A percentile compares a stretch with the other conserved stretches of the same genome.
Conservation (phyloP, 23 tunicate species). For the Ascidia mentula region DNA sequence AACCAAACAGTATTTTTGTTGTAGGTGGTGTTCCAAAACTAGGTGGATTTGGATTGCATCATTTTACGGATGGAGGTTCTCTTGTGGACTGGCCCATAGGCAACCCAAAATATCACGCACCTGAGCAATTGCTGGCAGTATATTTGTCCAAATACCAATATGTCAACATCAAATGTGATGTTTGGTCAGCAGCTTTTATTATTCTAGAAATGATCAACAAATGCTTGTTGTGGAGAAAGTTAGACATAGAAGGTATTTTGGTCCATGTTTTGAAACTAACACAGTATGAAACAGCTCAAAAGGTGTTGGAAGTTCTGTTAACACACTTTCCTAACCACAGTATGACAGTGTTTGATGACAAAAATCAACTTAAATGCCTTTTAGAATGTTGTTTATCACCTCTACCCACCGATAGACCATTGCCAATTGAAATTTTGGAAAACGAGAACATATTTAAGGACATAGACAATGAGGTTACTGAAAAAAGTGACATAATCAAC, state of each 20-base stretch:
- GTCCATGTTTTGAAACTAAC: constrained; percentile 35
- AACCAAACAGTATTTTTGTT: constrained; percentile 60
- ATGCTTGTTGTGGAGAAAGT: constrained; percentile 29
- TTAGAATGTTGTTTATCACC: background rate
- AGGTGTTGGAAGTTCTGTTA: constrained; percentile 7
- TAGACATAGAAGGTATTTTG: constrained; percentile 27
- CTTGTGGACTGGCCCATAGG: constrained; percentile 62
- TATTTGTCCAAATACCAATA: background rate
- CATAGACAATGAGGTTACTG: background rate
- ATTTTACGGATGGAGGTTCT: constrained; percentile 73
- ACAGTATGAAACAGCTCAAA: constrained; percentile 20
- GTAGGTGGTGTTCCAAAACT: constrained; percentile 41
- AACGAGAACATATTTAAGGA: background rate
- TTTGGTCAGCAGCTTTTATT: constrained; percentile 70
- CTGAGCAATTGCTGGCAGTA: constrained; percentile 40
- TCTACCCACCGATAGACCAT: background rate
- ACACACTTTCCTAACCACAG: background rate
- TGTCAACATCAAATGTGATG: constrained; percentile 53
- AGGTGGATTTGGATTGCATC: constrained; percentile 68
- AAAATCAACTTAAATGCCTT: background rate
- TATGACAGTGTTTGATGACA: background rate
- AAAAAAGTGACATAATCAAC: background rate
- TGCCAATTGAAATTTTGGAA: background rate
- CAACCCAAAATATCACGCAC: constrained; percentile 57
- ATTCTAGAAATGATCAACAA: constrained; percentile 52